phyloP scores from a whole-genome alignment of 1,140 invertebrate species.

The Phortica variegata region DNA sequence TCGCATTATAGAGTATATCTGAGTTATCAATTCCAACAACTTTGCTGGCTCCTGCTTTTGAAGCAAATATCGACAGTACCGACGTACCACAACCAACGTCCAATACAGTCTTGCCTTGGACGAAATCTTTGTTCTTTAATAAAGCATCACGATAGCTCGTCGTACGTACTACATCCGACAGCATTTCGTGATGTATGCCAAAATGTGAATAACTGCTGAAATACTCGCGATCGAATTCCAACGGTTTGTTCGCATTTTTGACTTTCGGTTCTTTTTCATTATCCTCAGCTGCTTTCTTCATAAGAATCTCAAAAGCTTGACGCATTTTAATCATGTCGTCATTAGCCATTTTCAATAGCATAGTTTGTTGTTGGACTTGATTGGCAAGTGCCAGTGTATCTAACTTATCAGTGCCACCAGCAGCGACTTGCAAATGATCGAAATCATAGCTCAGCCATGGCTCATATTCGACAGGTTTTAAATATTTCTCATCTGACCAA shows the following conservation, averaged over 20 bases:
- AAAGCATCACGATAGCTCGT: constrained; percentile 93
- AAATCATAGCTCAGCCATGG: constrained; percentile 77
- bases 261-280: constrained; percentile 32
- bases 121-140: constrained; percentile 71
- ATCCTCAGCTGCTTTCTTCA: constrained; percentile 40
- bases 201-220: constrained; percentile 97
- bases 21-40: constrained; percentile 94
- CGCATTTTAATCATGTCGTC: constrained; percentile 69
- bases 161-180: constrained; percentile 80
- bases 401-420: constrained; percentile 6
- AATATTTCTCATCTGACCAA: constrained; percentile 76
- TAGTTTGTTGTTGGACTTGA: constrained; percentile 17
- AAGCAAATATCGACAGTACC: constrained; percentile 94
- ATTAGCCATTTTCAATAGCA: constrained; percentile 61
- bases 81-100: constrained; percentile 94
- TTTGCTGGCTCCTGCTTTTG: constrained; percentile 84
- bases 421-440: too few species aligned
- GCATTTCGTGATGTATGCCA: constrained; percentile 96
- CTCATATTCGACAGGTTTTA: constrained; percentile 79
- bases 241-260: constrained; percentile 36
- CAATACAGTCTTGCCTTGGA: constrained; percentile 80
- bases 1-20: constrained; percentile 77
- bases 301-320: constrained; percentile 60
- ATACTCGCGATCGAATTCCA: constrained; percentile 71
- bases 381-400: constrained; percentile 1